phyloP scores from a whole-genome alignment of 2,797 vertebrate species.

The Sebastes baramenuke region DNA sequence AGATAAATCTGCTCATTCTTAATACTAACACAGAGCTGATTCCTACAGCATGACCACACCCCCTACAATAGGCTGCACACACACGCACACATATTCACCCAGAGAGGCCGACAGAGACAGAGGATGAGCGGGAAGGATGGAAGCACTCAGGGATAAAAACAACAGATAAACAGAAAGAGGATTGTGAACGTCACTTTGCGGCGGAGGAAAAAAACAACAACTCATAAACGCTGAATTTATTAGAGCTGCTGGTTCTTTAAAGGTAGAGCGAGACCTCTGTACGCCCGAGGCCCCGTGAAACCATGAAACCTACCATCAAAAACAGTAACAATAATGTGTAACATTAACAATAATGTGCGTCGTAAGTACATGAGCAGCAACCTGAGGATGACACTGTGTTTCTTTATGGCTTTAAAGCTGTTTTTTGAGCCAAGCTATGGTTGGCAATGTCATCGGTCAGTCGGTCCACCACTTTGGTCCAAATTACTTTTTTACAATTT shows the following conservation, averaged over 20 bases:
- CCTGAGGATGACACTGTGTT: background rate
- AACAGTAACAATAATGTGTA: background rate
- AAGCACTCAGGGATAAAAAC: background rate
- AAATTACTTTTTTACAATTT: background rate
- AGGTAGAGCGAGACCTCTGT: background rate
- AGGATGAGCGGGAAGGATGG: background rate
- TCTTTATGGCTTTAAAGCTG: constrained; percentile 1
- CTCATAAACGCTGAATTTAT: background rate
- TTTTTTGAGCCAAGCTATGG: background rate
- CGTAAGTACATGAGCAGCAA: background rate
- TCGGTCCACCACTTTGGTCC: background rate
- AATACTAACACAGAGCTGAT: constrained; percentile 5
- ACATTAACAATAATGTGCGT: background rate
- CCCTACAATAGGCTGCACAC: background rate
- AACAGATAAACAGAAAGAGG: background rate
- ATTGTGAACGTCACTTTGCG: background rate
- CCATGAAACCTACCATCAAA: background rate
- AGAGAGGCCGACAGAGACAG: background rate
- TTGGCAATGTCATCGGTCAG: background rate
- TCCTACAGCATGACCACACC: background rate
- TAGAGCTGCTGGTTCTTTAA: background rate
- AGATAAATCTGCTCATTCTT: constrained; percentile 41
- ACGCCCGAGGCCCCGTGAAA: background rate
- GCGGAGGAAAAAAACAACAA: background rate
- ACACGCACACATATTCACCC: background rate